Percentiles rank a stretch among this genome's conserved stretches.
Conservation (phyloP, 1,140 invertebrate species). For the Prorops nasuta region DNA sequence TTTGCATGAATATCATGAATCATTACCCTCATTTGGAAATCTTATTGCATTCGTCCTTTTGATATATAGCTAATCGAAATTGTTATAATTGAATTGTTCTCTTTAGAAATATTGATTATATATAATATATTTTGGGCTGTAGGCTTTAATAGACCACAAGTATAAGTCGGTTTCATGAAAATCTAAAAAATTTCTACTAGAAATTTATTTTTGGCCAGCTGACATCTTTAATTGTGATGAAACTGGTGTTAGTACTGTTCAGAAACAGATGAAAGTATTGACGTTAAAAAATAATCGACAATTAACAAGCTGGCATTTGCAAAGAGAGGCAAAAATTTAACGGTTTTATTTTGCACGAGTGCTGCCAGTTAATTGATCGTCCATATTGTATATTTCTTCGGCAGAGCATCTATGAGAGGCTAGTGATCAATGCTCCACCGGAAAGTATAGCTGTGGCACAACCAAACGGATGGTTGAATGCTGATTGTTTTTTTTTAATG, state of each 20-base stretch:
- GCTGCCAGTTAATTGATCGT: conserved; percentile 35
- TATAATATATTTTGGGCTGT: too few species aligned
- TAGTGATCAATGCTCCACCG: conserved; percentile 14
- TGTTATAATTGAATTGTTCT: too few species aligned
- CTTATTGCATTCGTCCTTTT: too few species aligned
- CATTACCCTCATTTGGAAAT: too few species aligned
- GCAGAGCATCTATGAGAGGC: conserved; percentile 13
- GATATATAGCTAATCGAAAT: too few species aligned
- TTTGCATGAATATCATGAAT: too few species aligned
- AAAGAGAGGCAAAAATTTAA: too few species aligned
- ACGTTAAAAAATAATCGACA: conserved; percentile 30
- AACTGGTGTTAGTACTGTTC: conserved; percentile 41
- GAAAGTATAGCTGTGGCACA: conserved; percentile 18
- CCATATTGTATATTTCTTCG: conserved; percentile 41
- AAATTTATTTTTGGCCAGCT: conserved; percentile 22
- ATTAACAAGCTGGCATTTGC: conserved; percentile 33
- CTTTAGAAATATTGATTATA: too few species aligned
- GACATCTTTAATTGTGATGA: conserved; percentile 44
- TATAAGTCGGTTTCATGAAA: conserved; percentile 10
- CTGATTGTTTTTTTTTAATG: conserved; percentile 23
- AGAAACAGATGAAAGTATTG: conserved; percentile 37
- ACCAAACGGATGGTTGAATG: too few species aligned
- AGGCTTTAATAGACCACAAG: conserved; percentile 10
- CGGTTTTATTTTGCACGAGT: conserved; percentile 26
- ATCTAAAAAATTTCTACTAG: too few species aligned